Evolutionary conservation across 2,888 invertebrate species (phyloP), one percentile per base, ranked within the genome.

Genomic region (Callimorpha dominula): DNA sequence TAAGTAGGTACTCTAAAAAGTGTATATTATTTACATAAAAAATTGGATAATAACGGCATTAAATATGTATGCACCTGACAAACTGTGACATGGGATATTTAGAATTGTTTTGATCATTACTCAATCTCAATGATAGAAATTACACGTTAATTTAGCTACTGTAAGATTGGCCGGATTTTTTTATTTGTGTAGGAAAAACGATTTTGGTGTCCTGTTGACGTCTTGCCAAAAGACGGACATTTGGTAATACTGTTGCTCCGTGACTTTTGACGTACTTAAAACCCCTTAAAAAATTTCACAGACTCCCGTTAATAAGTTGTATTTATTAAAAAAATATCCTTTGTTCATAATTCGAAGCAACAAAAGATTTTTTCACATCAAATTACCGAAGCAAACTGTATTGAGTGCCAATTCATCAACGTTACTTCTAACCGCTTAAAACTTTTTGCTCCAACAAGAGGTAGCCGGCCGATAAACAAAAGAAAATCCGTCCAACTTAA

Each of bases 391-490:
- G 74, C 72, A 71, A 81, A 82, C 79, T 80, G 80, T 81, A 77
- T 74, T 78, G 81, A 81, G 78, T 76, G 81, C 72, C 78, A 82
- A 84, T 79, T 76, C 71, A 81, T 81, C 71, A 73, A 76, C 49
- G 68, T 54, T 64, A 65, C 69, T 70, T 42, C 60, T 74, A 67
- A 76, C 70, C 79, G 80, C 75, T 79, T 74, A 70, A 77, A 78
- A 75, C 75, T 87, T 85, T 85, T 78, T 84, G 81, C 79, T 73
- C 63, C 54, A 65, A 80, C 68, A 73, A 66, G 81, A 87, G 79
- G 81, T 81, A 83, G 82, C 80, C 73, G 76, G 86, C 81, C 85
- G 86, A 91, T 90, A 93, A 93, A 94, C 93, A 94, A 94, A 94
- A 93, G 91, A 87, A 85, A 89, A 90, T 89, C 88, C 85, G 84